Conservation (phyloP, 2,113 vertebrate species). For the Electrona antarctica region DNA sequence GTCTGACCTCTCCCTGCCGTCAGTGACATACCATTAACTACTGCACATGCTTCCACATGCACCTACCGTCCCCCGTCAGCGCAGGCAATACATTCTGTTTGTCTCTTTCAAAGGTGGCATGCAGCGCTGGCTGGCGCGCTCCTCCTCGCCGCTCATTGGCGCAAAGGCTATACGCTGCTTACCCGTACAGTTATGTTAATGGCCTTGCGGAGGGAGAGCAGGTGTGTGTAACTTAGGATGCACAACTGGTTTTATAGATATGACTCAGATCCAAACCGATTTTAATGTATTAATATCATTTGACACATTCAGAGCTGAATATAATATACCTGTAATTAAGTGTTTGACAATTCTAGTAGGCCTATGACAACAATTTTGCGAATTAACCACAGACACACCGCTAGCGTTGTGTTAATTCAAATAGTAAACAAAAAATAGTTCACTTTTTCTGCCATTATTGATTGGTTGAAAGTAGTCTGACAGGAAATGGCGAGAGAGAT, state of each 20-base stretch:
- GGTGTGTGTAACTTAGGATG: constrained; percentile 58
- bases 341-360: too few species aligned
- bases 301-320: too few species aligned
- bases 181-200: constrained; percentile 73
- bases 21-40: constrained; percentile 81
- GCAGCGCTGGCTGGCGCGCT: constrained; percentile 19
- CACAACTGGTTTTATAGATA: too few species aligned
- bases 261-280: too few species aligned
- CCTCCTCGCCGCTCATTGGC: constrained; percentile 31
- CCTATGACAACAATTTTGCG: too few species aligned
- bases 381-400: too few species aligned
- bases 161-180: constrained; percentile 44
- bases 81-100: constrained; percentile 76
- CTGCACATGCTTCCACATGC: constrained; percentile 71
- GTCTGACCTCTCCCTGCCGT: constrained; percentile 77
- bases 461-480: not conserved
- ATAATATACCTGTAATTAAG: too few species aligned
- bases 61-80: constrained; percentile 70
- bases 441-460: not conserved
- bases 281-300: too few species aligned
- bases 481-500: not conserved
- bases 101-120: constrained; percentile 62
- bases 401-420: too few species aligned
- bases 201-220: constrained; percentile 60
- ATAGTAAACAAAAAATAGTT: too few species aligned